Percentiles rank a stretch among this genome's conserved stretches.
phyloP scores from a whole-genome alignment of 2,113 vertebrate species.

The Oncorhynchus mykiss region DNA sequence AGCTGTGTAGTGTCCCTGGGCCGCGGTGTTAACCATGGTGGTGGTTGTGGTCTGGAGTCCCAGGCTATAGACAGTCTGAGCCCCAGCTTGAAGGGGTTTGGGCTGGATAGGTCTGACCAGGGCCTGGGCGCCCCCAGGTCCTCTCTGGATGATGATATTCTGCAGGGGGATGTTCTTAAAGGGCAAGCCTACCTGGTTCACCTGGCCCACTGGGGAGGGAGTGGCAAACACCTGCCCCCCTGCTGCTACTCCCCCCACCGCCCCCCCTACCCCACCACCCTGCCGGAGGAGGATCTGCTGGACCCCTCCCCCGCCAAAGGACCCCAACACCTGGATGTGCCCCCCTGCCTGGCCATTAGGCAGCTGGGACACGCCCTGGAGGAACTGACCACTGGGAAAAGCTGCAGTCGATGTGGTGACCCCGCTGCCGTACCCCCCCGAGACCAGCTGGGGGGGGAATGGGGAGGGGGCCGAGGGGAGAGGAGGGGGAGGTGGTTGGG shows the following conservation, averaged over 20 bases:
- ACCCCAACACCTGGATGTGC: constrained; percentile 93
- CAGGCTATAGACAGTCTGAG: constrained; percentile 86
- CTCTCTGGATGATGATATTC: constrained; percentile 97
- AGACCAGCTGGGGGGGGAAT: constrained; percentile 74
- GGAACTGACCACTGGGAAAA: constrained; percentile 86
- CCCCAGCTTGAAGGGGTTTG: constrained; percentile 87
- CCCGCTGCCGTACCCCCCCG: constrained; percentile 70
- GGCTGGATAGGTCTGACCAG: constrained; percentile 90
- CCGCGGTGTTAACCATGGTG: constrained; percentile 70
- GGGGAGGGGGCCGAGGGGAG: constrained; percentile 57
- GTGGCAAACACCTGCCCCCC: constrained; percentile 78
- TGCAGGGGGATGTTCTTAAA: constrained; percentile 95
- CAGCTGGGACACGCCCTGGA: constrained; percentile 88
- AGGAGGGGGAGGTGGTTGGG: constrained; percentile 76
- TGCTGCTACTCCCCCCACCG: constrained; percentile 41
- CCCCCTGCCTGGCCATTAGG: constrained; percentile 86
- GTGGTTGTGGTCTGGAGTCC: constrained; percentile 77
- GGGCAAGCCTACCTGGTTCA: constrained; percentile 86
- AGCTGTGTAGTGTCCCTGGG: constrained; percentile 64
- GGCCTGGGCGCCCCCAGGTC: constrained; percentile 80
- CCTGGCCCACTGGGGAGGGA: constrained; percentile 76
- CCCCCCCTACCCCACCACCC: constrained; percentile 66
- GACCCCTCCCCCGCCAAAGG: constrained; percentile 87
- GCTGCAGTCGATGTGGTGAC: constrained; percentile 80
- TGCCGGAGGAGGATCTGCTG: constrained; percentile 91